Percentiles rank a stretch among this genome's conserved stretches.
Evolutionary conservation across 2,888 invertebrate species (phyloP).

Genomic region (Latrodectus elegans): DNA sequence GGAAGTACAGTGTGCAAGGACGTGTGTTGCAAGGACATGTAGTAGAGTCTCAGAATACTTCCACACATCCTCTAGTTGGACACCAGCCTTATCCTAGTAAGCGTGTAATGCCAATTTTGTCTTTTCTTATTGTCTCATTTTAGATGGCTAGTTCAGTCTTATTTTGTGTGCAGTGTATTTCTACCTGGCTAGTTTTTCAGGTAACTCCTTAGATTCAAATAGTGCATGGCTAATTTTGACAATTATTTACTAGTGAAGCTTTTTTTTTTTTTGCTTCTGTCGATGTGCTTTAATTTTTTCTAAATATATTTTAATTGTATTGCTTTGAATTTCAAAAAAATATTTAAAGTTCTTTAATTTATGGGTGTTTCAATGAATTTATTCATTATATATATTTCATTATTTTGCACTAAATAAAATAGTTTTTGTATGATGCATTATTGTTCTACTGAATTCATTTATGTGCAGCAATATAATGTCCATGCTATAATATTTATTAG

Average conservation of each 20-base stretch:
- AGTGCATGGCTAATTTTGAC: conserved; percentile 6
- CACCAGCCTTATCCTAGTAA: conserved; percentile 69
- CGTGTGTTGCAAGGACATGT: conserved; percentile 61
- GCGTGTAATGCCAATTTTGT: conserved; percentile 67
- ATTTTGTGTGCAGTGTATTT: conserved; percentile 31
- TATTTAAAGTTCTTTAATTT: no score
- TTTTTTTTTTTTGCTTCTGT: no score
- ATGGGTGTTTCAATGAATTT: no score
- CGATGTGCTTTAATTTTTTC: no score
- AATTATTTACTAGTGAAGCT: neutral
- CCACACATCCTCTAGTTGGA: conserved; percentile 51
- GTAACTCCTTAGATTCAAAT: conserved; percentile 17
- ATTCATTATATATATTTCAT: no score
- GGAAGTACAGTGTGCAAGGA: conserved; percentile 55
- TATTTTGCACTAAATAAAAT: no score
- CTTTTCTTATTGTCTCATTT: conserved; percentile 19
- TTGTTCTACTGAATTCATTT: no score
- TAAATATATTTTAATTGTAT: no score
- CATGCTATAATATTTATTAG: no score
- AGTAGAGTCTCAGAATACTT: conserved; percentile 57
- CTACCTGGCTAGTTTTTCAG: conserved; percentile 16
- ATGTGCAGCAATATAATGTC: no score
- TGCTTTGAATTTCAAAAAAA: no score
- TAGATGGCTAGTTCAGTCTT: conserved; percentile 49
- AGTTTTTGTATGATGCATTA: no score